These are phyloP conservation scores for Oreotrochilus melanogaster DNA, from an alignment of 2,113 vertebrate genomes.

Conservation along the genomic window DNA sequence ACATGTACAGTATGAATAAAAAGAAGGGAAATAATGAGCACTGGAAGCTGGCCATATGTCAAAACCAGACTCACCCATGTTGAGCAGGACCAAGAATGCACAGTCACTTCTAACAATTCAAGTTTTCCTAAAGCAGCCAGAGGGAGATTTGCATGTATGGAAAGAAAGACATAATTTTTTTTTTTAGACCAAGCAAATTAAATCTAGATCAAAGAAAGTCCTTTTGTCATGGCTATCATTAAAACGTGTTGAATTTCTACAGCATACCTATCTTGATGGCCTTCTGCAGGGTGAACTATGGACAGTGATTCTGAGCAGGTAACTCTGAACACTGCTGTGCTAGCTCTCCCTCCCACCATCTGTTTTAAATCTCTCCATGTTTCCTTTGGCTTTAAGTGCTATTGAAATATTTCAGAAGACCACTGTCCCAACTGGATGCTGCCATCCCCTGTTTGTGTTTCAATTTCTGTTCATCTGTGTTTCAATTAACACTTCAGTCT, in stretches of 20 bases:
- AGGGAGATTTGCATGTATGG: background rate
- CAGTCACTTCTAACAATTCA: background rate
- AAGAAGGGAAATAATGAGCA: background rate
- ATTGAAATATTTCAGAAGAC: background rate
- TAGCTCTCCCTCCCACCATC: background rate
- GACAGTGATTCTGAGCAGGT: background rate
- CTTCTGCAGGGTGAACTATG: background rate
- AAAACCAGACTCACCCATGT: background rate
- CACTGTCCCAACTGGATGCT: slow-evolving; percentile 4
- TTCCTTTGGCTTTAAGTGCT: background rate
- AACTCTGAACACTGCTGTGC: background rate
- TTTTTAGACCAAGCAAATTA: background rate
- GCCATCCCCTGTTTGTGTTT: background rate
- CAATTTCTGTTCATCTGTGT: background rate
- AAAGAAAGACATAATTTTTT: background rate
- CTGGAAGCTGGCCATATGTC: background rate
- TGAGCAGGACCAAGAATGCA: background rate
- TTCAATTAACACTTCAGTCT: slow-evolving; percentile 28
- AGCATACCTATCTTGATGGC: background rate
- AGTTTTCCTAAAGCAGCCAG: background rate
- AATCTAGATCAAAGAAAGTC: background rate
- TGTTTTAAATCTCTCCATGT: background rate
- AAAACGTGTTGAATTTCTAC: background rate
- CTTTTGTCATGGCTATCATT: background rate
- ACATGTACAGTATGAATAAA: background rate